Evolutionary conservation across 2,113 vertebrate species (phyloP).

Genomic region (Arvicanthis niloticus): DNA sequence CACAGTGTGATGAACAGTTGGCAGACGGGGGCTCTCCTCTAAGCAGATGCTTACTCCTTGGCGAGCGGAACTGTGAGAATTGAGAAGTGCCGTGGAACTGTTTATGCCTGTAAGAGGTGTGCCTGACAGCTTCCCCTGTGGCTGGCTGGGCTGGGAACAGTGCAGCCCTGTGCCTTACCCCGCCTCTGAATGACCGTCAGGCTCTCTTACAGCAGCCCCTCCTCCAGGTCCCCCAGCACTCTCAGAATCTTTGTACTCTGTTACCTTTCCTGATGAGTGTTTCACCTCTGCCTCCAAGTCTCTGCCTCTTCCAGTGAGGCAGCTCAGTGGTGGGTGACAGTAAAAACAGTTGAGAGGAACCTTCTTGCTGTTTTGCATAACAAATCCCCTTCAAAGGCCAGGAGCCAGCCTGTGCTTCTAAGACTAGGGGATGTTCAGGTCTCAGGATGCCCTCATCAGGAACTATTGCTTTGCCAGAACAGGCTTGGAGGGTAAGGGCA

Average conservation of each 20-base stretch:
- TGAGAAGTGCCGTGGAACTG: conserved; percentile 23
- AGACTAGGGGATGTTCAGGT: neutral
- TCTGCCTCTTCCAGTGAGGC: neutral
- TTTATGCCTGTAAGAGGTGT: conserved; percentile 23
- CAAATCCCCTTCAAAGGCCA: neutral
- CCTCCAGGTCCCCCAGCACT: neutral
- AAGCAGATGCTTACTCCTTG: conserved; percentile 65
- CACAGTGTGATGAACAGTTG: conserved; percentile 33
- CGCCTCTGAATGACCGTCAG: neutral
- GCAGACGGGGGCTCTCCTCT: neutral
- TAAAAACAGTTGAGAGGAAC: neutral
- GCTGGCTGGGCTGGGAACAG: neutral
- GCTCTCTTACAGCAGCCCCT: neutral
- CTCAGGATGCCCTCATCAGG: neutral
- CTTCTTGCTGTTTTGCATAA: neutral
- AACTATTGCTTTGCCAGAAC: neutral
- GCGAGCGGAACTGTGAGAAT: conserved; percentile 52
- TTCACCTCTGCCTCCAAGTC: neutral
- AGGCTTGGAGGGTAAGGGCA: neutral
- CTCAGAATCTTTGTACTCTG: neutral
- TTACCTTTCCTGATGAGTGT: neutral
- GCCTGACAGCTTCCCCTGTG: neutral
- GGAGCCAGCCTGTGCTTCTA: neutral
- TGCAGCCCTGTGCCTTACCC: neutral
- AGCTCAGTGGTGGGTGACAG: neutral